These are phyloP conservation scores for Procambarus clarkii DNA, from an alignment of 1,140 invertebrate genomes.

Conservation along the genomic window DNA sequence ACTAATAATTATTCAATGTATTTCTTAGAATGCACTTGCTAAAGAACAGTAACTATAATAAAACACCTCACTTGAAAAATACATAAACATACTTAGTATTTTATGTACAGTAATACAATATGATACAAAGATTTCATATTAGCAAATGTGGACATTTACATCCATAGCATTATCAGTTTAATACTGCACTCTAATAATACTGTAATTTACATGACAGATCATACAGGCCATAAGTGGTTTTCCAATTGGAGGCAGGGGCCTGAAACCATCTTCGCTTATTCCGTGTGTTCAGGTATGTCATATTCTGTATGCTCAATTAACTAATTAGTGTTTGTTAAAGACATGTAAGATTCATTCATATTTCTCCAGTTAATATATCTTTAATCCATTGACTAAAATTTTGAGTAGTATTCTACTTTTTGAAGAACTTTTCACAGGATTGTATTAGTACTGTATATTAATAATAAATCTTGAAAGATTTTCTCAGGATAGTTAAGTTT, in stretches of 20 bases:
- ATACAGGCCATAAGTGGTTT: background rate
- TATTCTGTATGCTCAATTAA: background rate
- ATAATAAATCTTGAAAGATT: background rate
- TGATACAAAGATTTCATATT: too few relatives aligned
- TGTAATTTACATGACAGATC: background rate
- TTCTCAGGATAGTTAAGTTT: too few relatives aligned
- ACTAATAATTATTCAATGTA: too few relatives aligned
- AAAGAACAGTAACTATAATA: too few relatives aligned
- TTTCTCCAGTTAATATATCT: background rate
- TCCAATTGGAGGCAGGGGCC: background rate
- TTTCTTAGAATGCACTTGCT: too few relatives aligned
- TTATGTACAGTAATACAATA: too few relatives aligned
- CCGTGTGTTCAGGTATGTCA: background rate
- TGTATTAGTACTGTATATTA: background rate
- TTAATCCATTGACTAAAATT: background rate
- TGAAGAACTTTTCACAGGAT: background rate
- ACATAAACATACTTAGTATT: too few relatives aligned
- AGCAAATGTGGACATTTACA: too few relatives aligned
- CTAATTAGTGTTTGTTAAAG: background rate
- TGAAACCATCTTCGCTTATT: background rate
- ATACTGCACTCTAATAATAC: background rate
- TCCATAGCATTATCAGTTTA: background rate
- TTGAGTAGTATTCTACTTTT: background rate
- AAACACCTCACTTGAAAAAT: too few relatives aligned
- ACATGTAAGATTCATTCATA: background rate